phyloP scores from a whole-genome alignment of 2,113 vertebrate genomes.

The Gasterosteus aculeatus region DNA sequence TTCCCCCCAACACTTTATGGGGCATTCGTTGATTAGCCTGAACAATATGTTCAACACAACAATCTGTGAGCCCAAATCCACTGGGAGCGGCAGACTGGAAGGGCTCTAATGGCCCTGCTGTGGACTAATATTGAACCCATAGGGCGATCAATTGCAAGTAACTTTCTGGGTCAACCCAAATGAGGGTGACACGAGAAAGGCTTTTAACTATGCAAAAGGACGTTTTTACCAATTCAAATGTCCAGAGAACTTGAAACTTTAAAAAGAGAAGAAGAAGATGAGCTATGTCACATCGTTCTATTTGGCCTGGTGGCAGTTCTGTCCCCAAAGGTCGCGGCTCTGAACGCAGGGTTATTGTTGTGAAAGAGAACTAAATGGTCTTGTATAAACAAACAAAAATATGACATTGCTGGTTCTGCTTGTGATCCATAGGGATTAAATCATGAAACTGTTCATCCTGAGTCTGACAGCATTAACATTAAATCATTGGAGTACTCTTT shows the following conservation, averaged over 20 bases:
- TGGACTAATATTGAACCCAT: slow-evolving; percentile 15
- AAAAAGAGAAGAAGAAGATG: neutral
- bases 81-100: slow-evolving; percentile 4
- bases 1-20: neutral
- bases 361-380: neutral
- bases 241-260: neutral
- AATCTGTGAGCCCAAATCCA: slow-evolving; percentile 2
- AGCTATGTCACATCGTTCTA: neutral
- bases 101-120: slow-evolving; percentile 22
- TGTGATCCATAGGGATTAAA: neutral
- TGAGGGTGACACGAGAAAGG: neutral
- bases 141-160: neutral
- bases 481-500: neutral
- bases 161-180: slow-evolving; percentile 12
- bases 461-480: neutral
- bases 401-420: neutral
- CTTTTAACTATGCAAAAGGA: neutral
- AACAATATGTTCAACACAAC: neutral
- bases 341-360: neutral
- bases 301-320: neutral
- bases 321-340: neutral
- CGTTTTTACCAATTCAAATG: neutral
- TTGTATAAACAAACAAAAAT: neutral
- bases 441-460: neutral
- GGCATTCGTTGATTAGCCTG: neutral